phyloP scores from a whole-genome alignment of 2,888 invertebrate genomes.

The Allacma fusca region DNA sequence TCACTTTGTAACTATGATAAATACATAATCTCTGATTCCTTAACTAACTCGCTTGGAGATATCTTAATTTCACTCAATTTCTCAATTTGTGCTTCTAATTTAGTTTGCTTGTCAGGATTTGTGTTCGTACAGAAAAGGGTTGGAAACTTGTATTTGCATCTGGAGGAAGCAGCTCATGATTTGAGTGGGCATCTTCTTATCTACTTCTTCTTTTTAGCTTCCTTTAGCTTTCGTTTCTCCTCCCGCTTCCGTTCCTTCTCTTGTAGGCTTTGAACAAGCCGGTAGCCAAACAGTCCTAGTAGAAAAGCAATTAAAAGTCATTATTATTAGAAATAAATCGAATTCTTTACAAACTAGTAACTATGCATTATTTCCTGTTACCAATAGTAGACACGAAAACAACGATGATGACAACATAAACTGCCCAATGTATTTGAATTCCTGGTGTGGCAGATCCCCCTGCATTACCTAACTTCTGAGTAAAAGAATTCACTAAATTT shows the following conservation, averaged over 20 bases:
- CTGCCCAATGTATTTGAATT: constrained; percentile 53
- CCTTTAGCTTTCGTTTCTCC: constrained; percentile 82
- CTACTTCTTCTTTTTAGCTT: constrained; percentile 81
- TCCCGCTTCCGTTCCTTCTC: constrained; percentile 79
- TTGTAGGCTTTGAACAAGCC: constrained; percentile 79
- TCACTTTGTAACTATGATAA: neutral
- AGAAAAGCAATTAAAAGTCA: constrained; percentile 34
- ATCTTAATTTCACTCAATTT: too few relatives aligned
- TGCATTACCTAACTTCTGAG: constrained; percentile 22
- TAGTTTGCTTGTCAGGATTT: neutral
- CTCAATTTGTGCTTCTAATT: neutral
- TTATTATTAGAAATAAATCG: constrained; percentile 3
- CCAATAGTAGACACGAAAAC: constrained; percentile 55
- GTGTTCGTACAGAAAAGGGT: neutral
- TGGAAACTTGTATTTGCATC: neutral
- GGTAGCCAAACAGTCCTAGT: constrained; percentile 86
- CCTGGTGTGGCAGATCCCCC: constrained; percentile 33
- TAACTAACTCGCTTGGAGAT: too few relatives aligned
- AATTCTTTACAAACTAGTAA: constrained; percentile 9
- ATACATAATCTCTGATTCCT: too few relatives aligned
- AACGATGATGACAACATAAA: constrained; percentile 51
- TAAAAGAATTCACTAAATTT: constrained; percentile 24
- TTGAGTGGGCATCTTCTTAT: neutral
- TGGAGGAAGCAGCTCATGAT: neutral
- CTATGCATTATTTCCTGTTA: constrained; percentile 40